A percentile compares a stretch with the other conserved stretches of the same genome.
These are phyloP conservation scores for Sinocyclocheilus maitianheensis DNA, from an alignment of 2,113 vertebrate species.

Conservation along the genomic window DNA sequence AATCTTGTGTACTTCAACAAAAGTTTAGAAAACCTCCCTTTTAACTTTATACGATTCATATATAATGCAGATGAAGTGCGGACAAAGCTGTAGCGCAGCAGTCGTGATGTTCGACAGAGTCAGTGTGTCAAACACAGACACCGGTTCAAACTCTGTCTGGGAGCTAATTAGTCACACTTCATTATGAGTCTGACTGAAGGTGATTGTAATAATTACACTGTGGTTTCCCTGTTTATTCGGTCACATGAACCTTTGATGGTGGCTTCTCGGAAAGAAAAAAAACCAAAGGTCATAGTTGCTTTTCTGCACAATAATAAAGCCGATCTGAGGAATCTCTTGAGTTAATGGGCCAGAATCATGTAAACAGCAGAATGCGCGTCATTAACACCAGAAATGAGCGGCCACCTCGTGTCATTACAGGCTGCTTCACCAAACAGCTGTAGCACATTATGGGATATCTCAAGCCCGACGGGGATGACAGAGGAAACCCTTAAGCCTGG, in stretches of 20 bases:
- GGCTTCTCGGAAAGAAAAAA: conserved; percentile 25
- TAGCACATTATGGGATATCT: conserved; percentile 14
- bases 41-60: not conserved
- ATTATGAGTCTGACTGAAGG: conserved; percentile 67
- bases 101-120: not conserved
- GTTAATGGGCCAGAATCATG: conserved; percentile 37
- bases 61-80: not conserved
- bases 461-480: not conserved
- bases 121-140: conserved; percentile 18
- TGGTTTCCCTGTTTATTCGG: conserved; percentile 65
- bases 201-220: conserved; percentile 68
- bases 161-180: conserved; percentile 69
- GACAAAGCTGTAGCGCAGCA: not conserved
- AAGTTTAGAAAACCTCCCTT: not conserved
- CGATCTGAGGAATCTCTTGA: conserved; percentile 20
- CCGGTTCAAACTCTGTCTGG: conserved; percentile 55
- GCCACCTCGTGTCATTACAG: conserved; percentile 21
- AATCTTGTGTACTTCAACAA: not conserved
- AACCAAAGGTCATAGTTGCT: conserved; percentile 55
- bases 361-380: conserved; percentile 32
- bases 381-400: conserved; percentile 14
- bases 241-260: conserved; percentile 39
- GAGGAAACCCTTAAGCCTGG: conserved; percentile 16
- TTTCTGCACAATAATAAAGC: conserved; percentile 35
- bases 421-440: conserved; percentile 15